Conservation (phyloP, 1,140 invertebrate species). For the Chrysopa pallens region DNA sequence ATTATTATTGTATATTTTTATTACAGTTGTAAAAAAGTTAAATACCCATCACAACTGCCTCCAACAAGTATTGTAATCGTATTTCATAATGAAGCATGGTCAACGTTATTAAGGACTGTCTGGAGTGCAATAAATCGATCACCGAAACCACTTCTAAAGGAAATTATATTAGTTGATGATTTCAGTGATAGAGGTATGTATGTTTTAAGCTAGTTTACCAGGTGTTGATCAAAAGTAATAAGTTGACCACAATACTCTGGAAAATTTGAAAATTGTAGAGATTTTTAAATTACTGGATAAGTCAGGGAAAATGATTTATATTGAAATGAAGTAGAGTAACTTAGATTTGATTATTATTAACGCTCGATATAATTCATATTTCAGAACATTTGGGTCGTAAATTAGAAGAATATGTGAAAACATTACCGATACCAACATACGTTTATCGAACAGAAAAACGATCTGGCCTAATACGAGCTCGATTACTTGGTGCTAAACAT, state of each 20-base stretch:
- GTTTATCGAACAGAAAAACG: constrained; percentile 75
- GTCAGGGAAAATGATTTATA: too few relatives aligned
- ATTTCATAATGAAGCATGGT: constrained; percentile 97
- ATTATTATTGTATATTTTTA: too few relatives aligned
- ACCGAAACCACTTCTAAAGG: constrained; percentile 66
- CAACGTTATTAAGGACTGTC: constrained; percentile 85
- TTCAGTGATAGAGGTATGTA: constrained; percentile 73
- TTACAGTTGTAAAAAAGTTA: constrained; percentile 58
- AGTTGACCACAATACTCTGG: too few relatives aligned
- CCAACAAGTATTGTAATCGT: constrained; percentile 90
- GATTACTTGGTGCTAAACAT: constrained; percentile 78
- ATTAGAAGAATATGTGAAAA: constrained; percentile 78
- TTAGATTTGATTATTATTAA: too few relatives aligned
- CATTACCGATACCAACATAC: constrained; percentile 62
- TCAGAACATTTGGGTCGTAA: constrained; percentile 75
- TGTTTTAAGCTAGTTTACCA: too few relatives aligned
- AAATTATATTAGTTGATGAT: constrained; percentile 92
- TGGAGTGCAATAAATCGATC: constrained; percentile 93
- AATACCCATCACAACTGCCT: constrained; percentile 57
- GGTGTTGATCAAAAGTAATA: too few relatives aligned
- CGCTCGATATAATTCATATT: too few relatives aligned
- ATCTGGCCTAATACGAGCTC: constrained; percentile 83
- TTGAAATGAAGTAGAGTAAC: too few relatives aligned
- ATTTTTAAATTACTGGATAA: too few relatives aligned
- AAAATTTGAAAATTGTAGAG: too few relatives aligned